Conservation (phyloP, 2,113 vertebrate genomes). For the Centropus unirufus region DNA sequence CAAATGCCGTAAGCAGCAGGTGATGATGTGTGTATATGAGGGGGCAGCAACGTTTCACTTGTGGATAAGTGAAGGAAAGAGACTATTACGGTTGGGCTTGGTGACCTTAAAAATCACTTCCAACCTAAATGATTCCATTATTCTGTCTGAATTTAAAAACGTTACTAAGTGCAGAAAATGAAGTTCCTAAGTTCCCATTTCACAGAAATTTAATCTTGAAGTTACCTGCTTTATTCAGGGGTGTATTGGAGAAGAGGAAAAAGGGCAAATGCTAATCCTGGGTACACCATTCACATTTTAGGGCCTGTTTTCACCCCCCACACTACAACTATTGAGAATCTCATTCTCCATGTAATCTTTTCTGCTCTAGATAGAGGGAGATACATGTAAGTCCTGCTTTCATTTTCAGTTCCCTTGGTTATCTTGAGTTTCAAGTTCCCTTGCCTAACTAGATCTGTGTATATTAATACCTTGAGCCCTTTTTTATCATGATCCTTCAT, state of each 20-base stretch:
- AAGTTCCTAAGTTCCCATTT: not conserved
- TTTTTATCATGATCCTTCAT: not conserved
- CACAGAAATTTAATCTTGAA: not conserved
- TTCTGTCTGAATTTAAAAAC: not conserved
- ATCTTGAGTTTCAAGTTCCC: not conserved
- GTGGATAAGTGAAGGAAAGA: not conserved
- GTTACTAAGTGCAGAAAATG: not conserved
- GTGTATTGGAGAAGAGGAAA: not conserved
- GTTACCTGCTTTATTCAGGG: not conserved
- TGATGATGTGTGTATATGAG: not conserved
- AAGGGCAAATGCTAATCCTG: not conserved
- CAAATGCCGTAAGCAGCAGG: not conserved
- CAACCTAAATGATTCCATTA: not conserved
- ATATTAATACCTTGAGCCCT: not conserved
- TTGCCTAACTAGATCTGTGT: not conserved
- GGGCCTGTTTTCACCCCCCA: not conserved
- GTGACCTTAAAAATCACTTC: not conserved
- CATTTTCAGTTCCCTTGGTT: not conserved
- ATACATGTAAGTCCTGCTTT: not conserved
- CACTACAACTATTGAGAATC: not conserved
- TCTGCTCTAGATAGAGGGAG: not conserved
- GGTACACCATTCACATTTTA: not conserved
- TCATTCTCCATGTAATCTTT: not conserved
- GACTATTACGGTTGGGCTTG: fast-evolving
- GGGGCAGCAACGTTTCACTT: not conserved